These are phyloP conservation scores for Callipepla californica DNA, from an alignment of 2,113 vertebrate species.

Conservation along the genomic window DNA sequence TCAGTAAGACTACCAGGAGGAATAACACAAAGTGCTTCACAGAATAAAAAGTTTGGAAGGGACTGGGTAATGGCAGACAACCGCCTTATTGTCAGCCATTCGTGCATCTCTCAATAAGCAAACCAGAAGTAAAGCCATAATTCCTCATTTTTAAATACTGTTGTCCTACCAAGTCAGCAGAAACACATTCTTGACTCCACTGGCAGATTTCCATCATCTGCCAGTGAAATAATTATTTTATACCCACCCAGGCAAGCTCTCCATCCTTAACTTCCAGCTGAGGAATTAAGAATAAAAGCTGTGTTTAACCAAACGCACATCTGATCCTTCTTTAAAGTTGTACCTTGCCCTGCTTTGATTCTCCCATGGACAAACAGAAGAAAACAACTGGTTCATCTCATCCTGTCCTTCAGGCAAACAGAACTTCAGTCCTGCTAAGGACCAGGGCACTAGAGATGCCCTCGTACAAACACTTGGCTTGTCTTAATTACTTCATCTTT, in stretches of 20 bases:
- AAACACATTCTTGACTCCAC: constrained; percentile 18
- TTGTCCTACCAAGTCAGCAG: neutral
- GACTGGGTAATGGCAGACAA: neutral
- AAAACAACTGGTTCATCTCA: constrained; percentile 26
- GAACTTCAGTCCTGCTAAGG: constrained; percentile 36
- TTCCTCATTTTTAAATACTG: neutral
- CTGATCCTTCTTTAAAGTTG: constrained; percentile 43
- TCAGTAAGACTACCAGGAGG: neutral
- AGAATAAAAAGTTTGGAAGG: neutral
- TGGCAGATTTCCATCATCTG: neutral
- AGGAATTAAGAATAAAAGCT: constrained; percentile 38
- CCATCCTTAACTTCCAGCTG: constrained; percentile 8
- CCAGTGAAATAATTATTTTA: neutral
- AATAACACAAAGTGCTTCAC: neutral
- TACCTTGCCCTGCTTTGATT: constrained; percentile 36
- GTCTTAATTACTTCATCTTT: constrained; percentile 43
- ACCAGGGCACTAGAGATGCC: neutral
- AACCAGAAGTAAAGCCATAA: neutral
- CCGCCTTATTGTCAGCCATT: neutral
- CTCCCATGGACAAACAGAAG: neutral
- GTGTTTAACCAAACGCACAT: neutral
- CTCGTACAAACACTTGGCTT: constrained; percentile 44
- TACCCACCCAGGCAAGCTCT: neutral
- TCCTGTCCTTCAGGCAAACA: constrained; percentile 44
- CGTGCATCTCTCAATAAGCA: neutral